Evolutionary conservation across 30 jellyfish, hydroid and myxozoan species (phyloP).

Genomic region (Turritopsis dohrnii): DNA sequence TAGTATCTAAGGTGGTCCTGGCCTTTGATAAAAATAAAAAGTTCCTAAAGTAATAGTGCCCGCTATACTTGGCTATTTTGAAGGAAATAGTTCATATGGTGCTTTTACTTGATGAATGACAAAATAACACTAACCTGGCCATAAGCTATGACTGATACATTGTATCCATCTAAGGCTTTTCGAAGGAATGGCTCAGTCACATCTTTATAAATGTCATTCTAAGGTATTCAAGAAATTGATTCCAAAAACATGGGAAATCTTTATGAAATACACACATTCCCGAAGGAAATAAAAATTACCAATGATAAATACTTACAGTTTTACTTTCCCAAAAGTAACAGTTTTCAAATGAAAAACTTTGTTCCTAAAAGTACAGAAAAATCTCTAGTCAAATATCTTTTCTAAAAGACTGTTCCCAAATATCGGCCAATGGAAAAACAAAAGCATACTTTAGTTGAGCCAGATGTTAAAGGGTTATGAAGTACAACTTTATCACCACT

Average conservation of each 20-base stretch:
- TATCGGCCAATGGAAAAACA: too few species aligned
- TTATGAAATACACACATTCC: background rate
- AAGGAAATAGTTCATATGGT: too few species aligned
- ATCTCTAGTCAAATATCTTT: too few species aligned
- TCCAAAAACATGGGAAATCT: background rate
- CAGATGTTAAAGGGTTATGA: slow-evolving; percentile 75
- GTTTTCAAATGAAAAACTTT: slow-evolving; percentile 57
- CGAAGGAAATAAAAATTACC: background rate
- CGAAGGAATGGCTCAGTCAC: slow-evolving; percentile 61
- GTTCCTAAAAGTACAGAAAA: slow-evolving; percentile 37
- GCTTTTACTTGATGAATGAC: too few species aligned
- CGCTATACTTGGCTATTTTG: too few species aligned
- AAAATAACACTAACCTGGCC: slow-evolving; percentile 59
- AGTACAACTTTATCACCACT: slow-evolving; percentile 72
- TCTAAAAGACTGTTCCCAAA: too few species aligned
- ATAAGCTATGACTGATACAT: slow-evolving; percentile 60
- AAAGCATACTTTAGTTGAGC: slow-evolving; percentile 38
- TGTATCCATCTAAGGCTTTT: slow-evolving; percentile 81
- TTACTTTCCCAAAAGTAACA: slow-evolving; percentile 71
- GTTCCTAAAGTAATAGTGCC: too few species aligned
- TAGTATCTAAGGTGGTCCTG: too few species aligned
- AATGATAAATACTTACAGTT: slow-evolving; percentile 28
- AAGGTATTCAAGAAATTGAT: background rate
- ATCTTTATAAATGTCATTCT: slow-evolving; percentile 64
- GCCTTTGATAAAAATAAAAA: too few species aligned